Percentiles rank a stretch among this genome's conserved stretches.
These are phyloP conservation scores for Coracias cyanogaster DNA, from an alignment of 2,797 vertebrate genomes.

Conservation along the genomic window DNA sequence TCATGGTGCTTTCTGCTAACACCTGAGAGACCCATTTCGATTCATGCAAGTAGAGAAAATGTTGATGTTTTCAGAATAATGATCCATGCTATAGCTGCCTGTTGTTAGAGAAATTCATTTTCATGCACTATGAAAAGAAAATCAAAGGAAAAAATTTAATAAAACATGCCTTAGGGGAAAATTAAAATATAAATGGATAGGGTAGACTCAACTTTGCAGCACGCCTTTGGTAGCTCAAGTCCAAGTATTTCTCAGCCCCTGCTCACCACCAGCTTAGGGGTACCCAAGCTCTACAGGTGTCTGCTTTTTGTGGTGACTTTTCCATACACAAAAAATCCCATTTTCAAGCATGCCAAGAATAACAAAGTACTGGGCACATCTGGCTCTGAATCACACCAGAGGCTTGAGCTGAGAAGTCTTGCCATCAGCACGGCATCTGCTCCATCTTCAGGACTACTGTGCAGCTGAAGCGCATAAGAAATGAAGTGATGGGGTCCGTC, in stretches of 20 bases:
- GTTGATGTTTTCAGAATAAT: neutral
- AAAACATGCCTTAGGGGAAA: neutral
- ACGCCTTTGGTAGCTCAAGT: neutral
- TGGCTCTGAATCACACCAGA: neutral
- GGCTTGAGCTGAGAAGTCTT: neutral
- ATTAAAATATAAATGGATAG: neutral
- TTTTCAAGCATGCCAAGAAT: neutral
- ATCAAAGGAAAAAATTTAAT: neutral
- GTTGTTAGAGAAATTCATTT: neutral
- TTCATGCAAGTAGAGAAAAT: neutral
- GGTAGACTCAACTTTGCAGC: neutral
- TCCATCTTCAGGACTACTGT: neutral
- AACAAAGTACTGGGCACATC: neutral
- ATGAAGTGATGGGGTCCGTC: neutral
- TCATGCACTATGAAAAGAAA: neutral
- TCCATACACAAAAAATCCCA: neutral
- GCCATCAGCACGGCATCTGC: accelerated
- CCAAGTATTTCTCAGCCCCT: neutral
- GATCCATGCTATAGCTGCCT: neutral
- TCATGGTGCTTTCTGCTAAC: neutral
- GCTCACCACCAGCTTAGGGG: neutral
- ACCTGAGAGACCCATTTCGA: neutral
- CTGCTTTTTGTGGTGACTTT: neutral
- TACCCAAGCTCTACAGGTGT: neutral
- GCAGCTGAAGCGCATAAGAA: neutral